A percentile compares a stretch with the other conserved stretches of the same genome.
Conservation (phyloP, 2,113 vertebrate genomes). For the Pantherophis guttatus region DNA sequence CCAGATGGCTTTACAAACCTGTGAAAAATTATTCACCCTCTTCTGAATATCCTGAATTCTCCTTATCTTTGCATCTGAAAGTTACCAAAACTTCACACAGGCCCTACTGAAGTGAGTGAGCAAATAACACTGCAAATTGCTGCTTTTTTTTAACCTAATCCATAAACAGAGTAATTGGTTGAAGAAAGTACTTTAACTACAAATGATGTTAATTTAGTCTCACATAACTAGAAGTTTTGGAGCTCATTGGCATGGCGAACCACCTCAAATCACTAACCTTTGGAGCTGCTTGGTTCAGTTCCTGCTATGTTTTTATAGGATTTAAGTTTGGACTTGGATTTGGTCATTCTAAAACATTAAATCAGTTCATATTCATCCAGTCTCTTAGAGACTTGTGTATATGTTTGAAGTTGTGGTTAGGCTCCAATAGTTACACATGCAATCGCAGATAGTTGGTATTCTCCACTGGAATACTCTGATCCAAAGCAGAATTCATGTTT, state of each 20-base stretch:
- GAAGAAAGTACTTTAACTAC: not conserved
- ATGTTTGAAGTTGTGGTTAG: not conserved
- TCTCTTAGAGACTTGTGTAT: not conserved
- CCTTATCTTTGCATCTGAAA: not conserved
- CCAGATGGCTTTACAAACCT: not conserved
- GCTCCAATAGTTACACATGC: not conserved
- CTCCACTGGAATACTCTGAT: not conserved
- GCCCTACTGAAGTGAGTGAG: not conserved
- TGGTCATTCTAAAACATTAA: not conserved
- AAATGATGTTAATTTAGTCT: not conserved
- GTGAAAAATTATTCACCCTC: not conserved
- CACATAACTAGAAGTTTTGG: not conserved
- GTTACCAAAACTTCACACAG: not conserved
- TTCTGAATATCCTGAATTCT: not conserved
- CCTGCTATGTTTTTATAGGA: not conserved
- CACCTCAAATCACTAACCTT: not conserved
- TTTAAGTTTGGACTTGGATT: not conserved
- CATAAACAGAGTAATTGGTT: not conserved
- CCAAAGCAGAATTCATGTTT: not conserved
- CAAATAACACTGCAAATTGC: not conserved
- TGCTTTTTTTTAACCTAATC: not conserved
- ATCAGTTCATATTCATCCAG: not conserved
- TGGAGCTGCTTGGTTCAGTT: not conserved
- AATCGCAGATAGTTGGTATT: not conserved
- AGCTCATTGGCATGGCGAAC: not conserved